Conservation (phyloP, 2,797 vertebrate species). For the Phrynocephalus vlangalii region DNA sequence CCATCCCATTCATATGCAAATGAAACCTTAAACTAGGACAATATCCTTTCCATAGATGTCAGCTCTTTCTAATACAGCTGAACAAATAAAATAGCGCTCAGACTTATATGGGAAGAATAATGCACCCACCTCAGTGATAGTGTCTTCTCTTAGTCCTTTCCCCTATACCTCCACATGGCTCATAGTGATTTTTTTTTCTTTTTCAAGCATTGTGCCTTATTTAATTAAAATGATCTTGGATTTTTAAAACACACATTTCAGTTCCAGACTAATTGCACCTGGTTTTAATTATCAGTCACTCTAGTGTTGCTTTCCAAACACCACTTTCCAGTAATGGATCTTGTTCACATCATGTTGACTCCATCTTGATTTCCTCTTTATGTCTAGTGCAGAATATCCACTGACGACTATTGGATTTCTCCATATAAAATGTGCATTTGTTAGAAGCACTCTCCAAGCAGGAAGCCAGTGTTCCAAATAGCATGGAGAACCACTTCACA, state of each 20-base stretch:
- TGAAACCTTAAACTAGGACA: background rate
- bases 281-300: background rate
- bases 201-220: background rate
- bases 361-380: background rate
- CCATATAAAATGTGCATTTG: constrained; percentile 56
- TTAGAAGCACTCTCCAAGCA: too few species aligned
- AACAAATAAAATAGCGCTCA: background rate
- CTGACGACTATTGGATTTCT: constrained; percentile 52
- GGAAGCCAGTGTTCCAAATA: too few species aligned
- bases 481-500: too few species aligned
- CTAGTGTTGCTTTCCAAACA: background rate
- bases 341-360: background rate
- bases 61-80: background rate
- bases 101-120: background rate
- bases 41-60: background rate
- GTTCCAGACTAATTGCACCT: background rate
- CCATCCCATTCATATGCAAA: constrained; percentile 8
- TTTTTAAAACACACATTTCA: background rate
- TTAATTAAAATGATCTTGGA: background rate
- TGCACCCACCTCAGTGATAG: background rate
- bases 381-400: constrained; percentile 46
- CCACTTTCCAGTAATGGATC: background rate
- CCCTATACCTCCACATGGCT: background rate
- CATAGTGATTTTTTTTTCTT: background rate
- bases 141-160: background rate